Base-by-base conservation (phyloP, 2,113 vertebrate genomes). In the Ceyx margarethae region DNA sequence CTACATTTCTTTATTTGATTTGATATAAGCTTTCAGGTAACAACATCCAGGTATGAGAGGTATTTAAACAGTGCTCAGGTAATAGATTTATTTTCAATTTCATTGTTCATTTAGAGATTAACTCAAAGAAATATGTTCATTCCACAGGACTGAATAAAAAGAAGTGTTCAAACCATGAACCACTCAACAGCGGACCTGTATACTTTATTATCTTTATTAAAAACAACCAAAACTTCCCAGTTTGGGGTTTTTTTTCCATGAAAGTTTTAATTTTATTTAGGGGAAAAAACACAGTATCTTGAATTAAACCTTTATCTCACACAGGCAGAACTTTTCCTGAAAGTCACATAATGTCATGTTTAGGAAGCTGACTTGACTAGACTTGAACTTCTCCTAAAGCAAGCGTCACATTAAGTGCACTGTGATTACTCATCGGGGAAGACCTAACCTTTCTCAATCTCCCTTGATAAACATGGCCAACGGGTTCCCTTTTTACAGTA, bases 81-180 rank as follows among this genome's bases (percentile, higher is more conserved):
- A 54, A 84, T 31, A 89, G 58, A 81, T 64, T 74, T 75, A 81
- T 65, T 60, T 78, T 29, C 25, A 81, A 85, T 91, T 94, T 89
- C 72, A 82, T 83, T 64, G 60, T 71, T 91, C 68, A 71, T 80
- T 89, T 85, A 87, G 72, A 89, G 82, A 91, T 92, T 80, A 85
- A 51, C 48, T 84, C 20, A 13, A 76, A 85, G 62, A 85, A 93
- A 51, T 80, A 62, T 6, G 5, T 80, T 76, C 46, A 71, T 75
- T 81, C 65, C 58, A 35, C 79, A 85, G 28, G 51, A 51, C 48
- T 85, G 57, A 82, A 61, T 22, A 25, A 65, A 69, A n/a, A 66
- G 60, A 94, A 83, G 71, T 26, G 25, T 69, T 94, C 65, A 71
- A 85, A 69, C 18, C 58, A 76, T 8, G 35, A 76, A 87, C 46